phyloP scores from a whole-genome alignment of 1,140 invertebrate genomes.

The Potamilus streckersoni region DNA sequence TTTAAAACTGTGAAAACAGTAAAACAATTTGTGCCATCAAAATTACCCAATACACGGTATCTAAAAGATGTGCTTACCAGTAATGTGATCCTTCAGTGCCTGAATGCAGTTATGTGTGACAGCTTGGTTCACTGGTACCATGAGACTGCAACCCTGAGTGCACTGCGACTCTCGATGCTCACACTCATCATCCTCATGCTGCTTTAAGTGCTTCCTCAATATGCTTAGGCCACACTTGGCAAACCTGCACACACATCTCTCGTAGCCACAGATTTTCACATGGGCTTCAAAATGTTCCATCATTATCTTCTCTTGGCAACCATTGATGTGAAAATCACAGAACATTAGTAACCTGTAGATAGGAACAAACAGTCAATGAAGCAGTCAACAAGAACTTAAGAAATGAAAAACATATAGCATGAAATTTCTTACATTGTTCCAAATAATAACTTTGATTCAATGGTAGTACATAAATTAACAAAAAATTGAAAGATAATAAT shows the following conservation, averaged over 20 bases:
- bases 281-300: slow-evolving; percentile 30
- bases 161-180: slow-evolving; percentile 26
- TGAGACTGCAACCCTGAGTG: slow-evolving; percentile 24
- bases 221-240: slow-evolving; percentile 25
- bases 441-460: too few species aligned
- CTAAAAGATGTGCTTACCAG: slow-evolving; percentile 16
- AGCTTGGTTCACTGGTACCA: slow-evolving; percentile 26
- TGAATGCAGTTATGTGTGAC: slow-evolving; percentile 28
- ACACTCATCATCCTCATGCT: slow-evolving; percentile 25
- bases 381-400: too few species aligned
- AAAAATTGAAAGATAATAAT: too few species aligned
- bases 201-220: slow-evolving; percentile 21
- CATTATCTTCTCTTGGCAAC: slow-evolving; percentile 30
- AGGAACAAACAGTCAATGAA: background rate
- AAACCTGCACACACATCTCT: slow-evolving; percentile 27
- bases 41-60: too few species aligned
- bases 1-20: too few species aligned
- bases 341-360: slow-evolving; percentile 25
- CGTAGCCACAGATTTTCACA: slow-evolving; percentile 25
- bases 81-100: slow-evolving; percentile 24
- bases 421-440: too few species aligned
- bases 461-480: too few species aligned
- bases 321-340: slow-evolving; percentile 27
- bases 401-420: too few species aligned
- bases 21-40: too few species aligned